Evolutionary conservation across 2,888 invertebrate species (phyloP).

Genomic region (Agonopterix arenella): DNA sequence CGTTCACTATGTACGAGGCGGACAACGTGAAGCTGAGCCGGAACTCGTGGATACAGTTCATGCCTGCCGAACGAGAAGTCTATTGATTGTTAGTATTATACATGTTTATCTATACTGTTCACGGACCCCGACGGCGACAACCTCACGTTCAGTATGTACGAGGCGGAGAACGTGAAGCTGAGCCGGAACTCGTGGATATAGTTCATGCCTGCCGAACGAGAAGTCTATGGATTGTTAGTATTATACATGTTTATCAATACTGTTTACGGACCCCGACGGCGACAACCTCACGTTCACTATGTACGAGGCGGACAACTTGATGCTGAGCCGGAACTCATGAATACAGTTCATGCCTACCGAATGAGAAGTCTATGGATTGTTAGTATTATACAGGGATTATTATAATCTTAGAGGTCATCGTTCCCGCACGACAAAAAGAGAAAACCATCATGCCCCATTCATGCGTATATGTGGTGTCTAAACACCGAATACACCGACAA

Average conservation of each 20-base stretch:
- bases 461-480: too few relatives aligned
- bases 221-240: too few relatives aligned
- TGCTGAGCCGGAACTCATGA: conserved; percentile 85
- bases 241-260: too few relatives aligned
- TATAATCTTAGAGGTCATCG: too few relatives aligned
- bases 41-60: conserved; percentile 91
- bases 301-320: conserved; percentile 81
- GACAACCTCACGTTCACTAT: conserved; percentile 84
- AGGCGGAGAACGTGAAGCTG: conserved; percentile 82
- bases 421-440: too few relatives aligned
- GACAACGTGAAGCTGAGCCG: conserved; percentile 81
- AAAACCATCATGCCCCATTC: too few relatives aligned
- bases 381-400: conserved; percentile 51
- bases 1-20: conserved; percentile 83
- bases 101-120: too few relatives aligned
- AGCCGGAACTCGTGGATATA: conserved; percentile 89
- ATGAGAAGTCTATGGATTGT: conserved; percentile 91
- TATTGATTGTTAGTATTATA: too few relatives aligned
- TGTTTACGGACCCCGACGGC: conserved; percentile 89
- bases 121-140: conserved; percentile 87
- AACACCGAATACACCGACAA: too few relatives aligned
- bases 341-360: conserved; percentile 87
- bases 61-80: conserved; percentile 84
- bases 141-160: conserved; percentile 82
- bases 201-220: conserved; percentile 85